A percentile compares a stretch with the other conserved stretches of the same genome.
Evolutionary conservation across 2,113 vertebrate genomes (phyloP).

Genomic region (Phainopepla nitens): DNA sequence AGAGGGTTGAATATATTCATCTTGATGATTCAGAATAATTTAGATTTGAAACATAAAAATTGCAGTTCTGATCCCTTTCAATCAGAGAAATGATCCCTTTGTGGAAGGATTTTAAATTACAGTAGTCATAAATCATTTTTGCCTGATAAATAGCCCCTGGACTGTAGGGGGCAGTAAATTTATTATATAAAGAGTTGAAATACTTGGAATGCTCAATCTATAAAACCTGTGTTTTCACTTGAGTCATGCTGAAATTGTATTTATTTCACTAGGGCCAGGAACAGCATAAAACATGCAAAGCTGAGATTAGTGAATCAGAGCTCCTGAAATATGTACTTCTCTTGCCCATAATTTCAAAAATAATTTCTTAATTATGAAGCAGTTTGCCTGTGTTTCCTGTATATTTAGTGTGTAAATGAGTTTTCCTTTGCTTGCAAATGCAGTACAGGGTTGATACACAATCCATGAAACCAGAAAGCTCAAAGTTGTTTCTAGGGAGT

Average conservation of each 20-base stretch:
- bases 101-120: background rate
- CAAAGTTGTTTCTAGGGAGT: background rate
- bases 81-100: background rate
- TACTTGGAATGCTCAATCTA: background rate
- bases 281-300: background rate
- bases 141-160: background rate
- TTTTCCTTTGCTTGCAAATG: background rate
- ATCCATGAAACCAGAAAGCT: background rate
- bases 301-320: background rate
- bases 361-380: background rate
- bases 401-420: background rate
- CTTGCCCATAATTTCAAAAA: background rate
- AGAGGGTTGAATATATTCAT: background rate
- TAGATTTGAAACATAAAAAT: background rate
- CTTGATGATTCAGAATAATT: background rate
- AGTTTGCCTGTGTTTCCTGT: background rate
- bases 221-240: background rate
- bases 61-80: slow-evolving; percentile 1
- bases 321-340: background rate
- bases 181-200: background rate
- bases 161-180: background rate
- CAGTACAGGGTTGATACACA: background rate
- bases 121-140: background rate
- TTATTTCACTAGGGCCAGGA: background rate
- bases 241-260: background rate